Evolutionary conservation across 2,888 invertebrate species (phyloP), one percentile per base, ranked within the genome.

Genomic region (Argynnis bischoffii): DNA sequence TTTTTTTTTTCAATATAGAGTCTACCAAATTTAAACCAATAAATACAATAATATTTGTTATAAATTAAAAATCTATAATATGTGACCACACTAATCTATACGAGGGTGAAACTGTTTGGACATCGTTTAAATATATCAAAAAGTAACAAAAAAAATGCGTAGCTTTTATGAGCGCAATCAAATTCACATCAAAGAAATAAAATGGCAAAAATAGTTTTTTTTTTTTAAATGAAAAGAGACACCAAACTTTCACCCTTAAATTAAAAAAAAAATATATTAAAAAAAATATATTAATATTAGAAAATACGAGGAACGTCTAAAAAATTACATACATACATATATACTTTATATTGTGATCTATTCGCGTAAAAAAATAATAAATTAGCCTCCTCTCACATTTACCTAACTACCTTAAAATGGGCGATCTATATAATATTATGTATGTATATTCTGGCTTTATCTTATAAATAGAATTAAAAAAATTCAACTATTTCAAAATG

Each of bases 351-450:
- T 48, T 31, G 66, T 41, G 18, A 4, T 67, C 69, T 71, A 71
- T 72, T 66, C 66, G 70, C 71, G 74, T 77, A 78, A 80, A 81
- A 80, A 81, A 81, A 80, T 77, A 80, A 83, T 82, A 80, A 80
- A 79, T 81, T 79, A 80, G 78, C 79, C 74, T 79, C 76, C 75
- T 67, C 59, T 69, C 73, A 72, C 73, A 72, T 73, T 75, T 69
- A 56, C 70, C 73, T 77, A 75, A 64, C 70, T 70, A 70, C 57
- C n/a, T 51, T 61, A 61, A 11, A 18, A 46, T 1, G 18, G 47
- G 47, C 26, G 47, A 60, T 35, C 14, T 41, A 16, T 61, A 50
- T 54, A 60, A 63, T 66, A 59, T 35, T 61, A 56, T 61, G 31
- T 65, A 67, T 70, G 54, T 65, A 70, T 61, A 65, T 65, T 70